Base-by-base conservation (phyloP, 2,797 vertebrate genomes). In the Platalea minor region DNA sequence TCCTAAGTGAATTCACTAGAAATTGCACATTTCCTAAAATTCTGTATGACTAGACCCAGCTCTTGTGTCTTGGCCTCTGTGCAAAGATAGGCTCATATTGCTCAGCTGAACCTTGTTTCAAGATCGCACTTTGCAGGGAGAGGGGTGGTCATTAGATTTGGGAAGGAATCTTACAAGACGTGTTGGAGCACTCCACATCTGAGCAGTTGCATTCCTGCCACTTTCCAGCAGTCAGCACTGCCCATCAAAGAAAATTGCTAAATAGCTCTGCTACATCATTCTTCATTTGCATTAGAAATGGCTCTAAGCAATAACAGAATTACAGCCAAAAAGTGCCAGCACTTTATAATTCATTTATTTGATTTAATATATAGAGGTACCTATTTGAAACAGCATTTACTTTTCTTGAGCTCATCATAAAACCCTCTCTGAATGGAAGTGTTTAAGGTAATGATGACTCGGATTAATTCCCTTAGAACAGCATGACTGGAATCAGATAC, bases 341-440 rank as follows among this genome's bases (percentile, higher is more conserved):
- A 54, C 72, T 91, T 97, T 96, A 93, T 97, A 89, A 88, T 92
- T 97, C 82, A 85, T 95, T 96, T 97, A 95, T 96, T 96, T 97
- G 89, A 97, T 97, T 97, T 97, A 97, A 97, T 94, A 94, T 84
- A 93, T 64, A 94, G 88, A 95, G 69, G 31, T 88, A 87, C 92
- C 56, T 95, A 43, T 98, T 95, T 97, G 95, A 97, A 97, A 97
- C 70, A 89, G 64, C 93, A 89, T 96, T 97, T 97, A 86, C 89
- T 96, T 97, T 97, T 95, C 94, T 96, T 94, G 68, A 89, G 84
- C 95, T 97, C 48, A 39, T 97, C 76, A 69, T 93, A 74, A 93
- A 95, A 95, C 77, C 93, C 60, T 85, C 88, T 97, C 89, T 90
- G 93, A 95, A 48, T 97, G 91, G 87, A 95, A 95, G 83, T 84